Conservation (phyloP, 1,140 invertebrate genomes). For the Drosophila kikkawai region DNA sequence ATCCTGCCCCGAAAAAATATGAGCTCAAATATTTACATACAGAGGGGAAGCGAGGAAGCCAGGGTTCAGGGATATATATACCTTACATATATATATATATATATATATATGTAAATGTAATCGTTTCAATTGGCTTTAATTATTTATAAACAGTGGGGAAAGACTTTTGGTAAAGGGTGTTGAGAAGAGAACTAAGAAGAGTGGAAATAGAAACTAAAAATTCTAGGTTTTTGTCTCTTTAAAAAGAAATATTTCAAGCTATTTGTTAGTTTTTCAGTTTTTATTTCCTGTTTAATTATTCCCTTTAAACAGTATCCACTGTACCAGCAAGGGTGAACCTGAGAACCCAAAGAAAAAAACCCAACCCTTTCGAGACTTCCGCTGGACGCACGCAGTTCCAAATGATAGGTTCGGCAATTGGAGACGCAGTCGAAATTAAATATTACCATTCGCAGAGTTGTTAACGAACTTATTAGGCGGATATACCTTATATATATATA, state of each 20-base stretch:
- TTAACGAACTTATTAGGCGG: conserved; percentile 79
- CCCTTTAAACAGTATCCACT: neutral
- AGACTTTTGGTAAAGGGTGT: too few relatives aligned
- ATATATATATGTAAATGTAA: neutral
- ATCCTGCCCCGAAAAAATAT: conserved; percentile 16
- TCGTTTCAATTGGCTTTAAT: conserved; percentile 23
- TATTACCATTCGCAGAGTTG: conserved; percentile 65
- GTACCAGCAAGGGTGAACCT: conserved; percentile 1
- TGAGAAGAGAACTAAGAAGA: neutral
- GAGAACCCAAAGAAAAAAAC: neutral
- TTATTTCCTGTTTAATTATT: neutral
- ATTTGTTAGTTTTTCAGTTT: neutral
- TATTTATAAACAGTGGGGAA: conserved; percentile 39
- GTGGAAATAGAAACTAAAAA: neutral
- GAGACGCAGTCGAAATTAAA: conserved; percentile 51
- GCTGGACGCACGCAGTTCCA: conserved; percentile 46
- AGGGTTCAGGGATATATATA: neutral
- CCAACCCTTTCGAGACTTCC: conserved; percentile 62
- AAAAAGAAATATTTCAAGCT: neutral
- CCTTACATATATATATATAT: neutral
- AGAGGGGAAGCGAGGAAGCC: neutral
- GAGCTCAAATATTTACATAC: conserved; percentile 46
- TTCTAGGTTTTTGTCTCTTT: neutral
- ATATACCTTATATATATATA: conserved; percentile 23
- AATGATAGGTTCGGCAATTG: conserved; percentile 65